Base-by-base conservation (phyloP, 2,888 invertebrate species). In the Agrochola litura region DNA sequence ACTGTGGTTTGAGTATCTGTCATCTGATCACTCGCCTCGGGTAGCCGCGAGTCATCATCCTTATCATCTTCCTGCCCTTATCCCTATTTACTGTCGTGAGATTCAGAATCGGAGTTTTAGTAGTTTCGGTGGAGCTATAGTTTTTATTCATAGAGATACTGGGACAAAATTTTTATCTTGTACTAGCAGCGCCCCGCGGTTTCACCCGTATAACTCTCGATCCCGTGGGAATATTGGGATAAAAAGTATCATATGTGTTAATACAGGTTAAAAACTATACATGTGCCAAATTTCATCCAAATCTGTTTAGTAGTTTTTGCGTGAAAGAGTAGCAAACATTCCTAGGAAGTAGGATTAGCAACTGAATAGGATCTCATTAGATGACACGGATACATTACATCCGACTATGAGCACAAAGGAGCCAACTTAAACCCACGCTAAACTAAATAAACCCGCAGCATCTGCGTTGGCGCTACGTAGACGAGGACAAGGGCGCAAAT, bases 401-500 rank as follows among this genome's bases (percentile, higher is more conserved):
- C 16, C 16, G 19, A 61, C 49, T 52, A 37, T 63, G 63, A 52
- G 54, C 70, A 61, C 60, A 67, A 69, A 75, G 52, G 70, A 67
- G 41, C 16, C 30, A 65, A 60, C 30, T 19, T 54, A 73, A 77
- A 54, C 72, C 74, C 60, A 84, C 74, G 65, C 58, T 49, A 19
- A 68, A 66, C 76, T 56, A 69, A 73, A 74, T 68, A 77, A 64
- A 60, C 22, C 37, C 25, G 66, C 52, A 65, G 43, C 54, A 81
- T 73, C 56, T 76, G 66, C 71, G 76, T 80, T 43, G 73, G 64
- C 46, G 65, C 41, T 72, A 73, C 61, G 65, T 64, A 82, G 80
- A 75, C 56, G 63, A 63, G 73, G 80, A 80, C 85, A 85, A 83
- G 83, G 83, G 75, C 73, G 73, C 77, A 71, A 80, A 85, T 85